Evolutionary conservation across 2,797 vertebrate genomes (phyloP).

Genomic region (Lutjanus campechanus): DNA sequence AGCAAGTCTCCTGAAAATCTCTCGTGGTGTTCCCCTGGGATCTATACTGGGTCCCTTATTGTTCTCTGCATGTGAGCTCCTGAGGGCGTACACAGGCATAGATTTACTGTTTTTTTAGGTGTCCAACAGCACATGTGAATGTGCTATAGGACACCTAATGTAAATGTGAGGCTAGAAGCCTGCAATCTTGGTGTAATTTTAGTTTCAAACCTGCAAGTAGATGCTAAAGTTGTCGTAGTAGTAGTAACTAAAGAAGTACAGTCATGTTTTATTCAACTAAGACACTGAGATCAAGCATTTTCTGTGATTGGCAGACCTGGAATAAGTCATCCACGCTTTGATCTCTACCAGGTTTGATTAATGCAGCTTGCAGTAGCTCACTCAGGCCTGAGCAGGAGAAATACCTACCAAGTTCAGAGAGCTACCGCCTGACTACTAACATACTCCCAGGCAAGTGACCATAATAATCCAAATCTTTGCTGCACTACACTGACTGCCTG

Average conservation of each 20-base stretch:
- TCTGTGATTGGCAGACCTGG: background rate
- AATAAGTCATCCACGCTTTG: background rate
- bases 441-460: background rate
- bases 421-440: background rate
- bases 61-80: background rate
- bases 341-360: conserved; percentile 1
- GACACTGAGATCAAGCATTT: background rate
- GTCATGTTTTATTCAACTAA: conserved; percentile 1
- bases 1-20: too few species aligned
- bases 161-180: background rate
- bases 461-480: background rate
- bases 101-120: background rate
- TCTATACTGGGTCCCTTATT: background rate
- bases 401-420: background rate
- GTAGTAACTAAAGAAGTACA: background rate
- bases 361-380: background rate
- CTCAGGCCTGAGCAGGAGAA: background rate
- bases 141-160: too few species aligned
- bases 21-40: background rate
- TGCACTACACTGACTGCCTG: background rate
- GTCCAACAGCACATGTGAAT: background rate
- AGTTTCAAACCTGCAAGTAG: background rate
- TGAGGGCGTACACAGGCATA: background rate
- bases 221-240: background rate
- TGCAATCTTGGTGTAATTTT: background rate